Percentiles rank a stretch among this genome's conserved stretches.
These are phyloP conservation scores for Rhyacophila evoluta DNA, from an alignment of 2,888 invertebrate species.

Conservation along the genomic window DNA sequence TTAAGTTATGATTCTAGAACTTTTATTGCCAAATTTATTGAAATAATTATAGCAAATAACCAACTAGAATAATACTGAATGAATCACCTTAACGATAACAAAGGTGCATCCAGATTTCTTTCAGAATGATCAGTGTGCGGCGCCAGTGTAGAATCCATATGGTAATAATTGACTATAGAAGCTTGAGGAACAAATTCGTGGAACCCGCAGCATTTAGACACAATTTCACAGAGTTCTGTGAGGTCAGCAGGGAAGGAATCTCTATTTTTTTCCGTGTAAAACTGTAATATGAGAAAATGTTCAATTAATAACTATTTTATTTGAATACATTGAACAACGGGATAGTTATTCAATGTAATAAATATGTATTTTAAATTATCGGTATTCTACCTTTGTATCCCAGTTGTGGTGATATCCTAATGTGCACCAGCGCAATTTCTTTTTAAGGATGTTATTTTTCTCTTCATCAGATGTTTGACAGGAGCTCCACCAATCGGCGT, in stretches of 20 bases:
- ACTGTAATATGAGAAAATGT: conserved; percentile 60
- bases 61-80: no score
- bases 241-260: conserved; percentile 82
- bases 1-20: no score
- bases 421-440: conserved; percentile 90
- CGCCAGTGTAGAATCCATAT: conserved; percentile 90
- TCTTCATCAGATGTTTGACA: conserved; percentile 63
- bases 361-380: conserved; percentile 30
- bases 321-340: no score
- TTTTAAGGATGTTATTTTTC: conserved; percentile 61
- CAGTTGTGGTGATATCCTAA: conserved; percentile 98
- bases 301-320: neutral
- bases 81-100: conserved; percentile 90
- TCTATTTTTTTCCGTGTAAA: conserved; percentile 78
- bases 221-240: conserved; percentile 71
- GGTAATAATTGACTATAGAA: conserved; percentile 96
- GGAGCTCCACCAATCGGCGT: conserved; percentile 76
- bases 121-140: conserved; percentile 98
- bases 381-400: conserved; percentile 84
- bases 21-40: no score
- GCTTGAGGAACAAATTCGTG: conserved; percentile 83
- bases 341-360: no score
- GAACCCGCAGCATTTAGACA: conserved; percentile 74
- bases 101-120: conserved; percentile 83
- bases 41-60: no score